Evolutionary conservation across 2,888 invertebrate genomes (phyloP).

Genomic region (Germaria angustata): DNA sequence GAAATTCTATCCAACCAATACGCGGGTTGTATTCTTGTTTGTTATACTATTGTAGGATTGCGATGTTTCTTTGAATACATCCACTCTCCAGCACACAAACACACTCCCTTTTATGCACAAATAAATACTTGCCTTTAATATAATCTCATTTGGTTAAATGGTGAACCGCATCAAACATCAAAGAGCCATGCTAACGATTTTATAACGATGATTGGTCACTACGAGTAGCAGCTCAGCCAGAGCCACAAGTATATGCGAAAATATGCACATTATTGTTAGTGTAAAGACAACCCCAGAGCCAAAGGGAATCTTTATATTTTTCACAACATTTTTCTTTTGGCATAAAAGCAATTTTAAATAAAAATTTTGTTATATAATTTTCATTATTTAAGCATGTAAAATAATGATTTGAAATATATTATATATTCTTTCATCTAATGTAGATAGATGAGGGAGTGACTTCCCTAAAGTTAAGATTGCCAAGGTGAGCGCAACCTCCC

Average conservation of each 20-base stretch:
- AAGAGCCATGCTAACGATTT: constrained; percentile 63
- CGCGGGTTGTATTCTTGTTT: constrained; percentile 41
- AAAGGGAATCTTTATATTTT: constrained; percentile 40
- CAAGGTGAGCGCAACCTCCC: too few species aligned
- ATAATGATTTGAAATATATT: not conserved
- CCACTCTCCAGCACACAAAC: not conserved
- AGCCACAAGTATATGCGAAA: constrained; percentile 24
- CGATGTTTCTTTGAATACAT: constrained; percentile 27
- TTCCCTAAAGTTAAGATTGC: too few species aligned
- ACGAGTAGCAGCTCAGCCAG: constrained; percentile 39
- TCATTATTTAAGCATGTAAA: constrained; percentile 18
- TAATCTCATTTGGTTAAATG: constrained; percentile 70
- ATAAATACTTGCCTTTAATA: constrained; percentile 31
- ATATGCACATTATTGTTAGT: constrained; percentile 19
- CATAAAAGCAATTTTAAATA: constrained; percentile 5
- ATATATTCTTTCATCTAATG: too few species aligned
- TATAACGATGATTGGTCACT: constrained; percentile 63
- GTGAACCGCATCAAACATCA: constrained; percentile 70
- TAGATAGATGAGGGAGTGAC: too few species aligned
- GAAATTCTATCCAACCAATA: constrained; percentile 38
- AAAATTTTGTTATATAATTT: not conserved
- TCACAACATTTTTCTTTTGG: constrained; percentile 3
- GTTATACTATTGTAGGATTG: constrained; percentile 1
- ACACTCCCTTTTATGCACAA: not conserved
- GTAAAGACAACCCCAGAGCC: constrained; percentile 40